phyloP scores from a whole-genome alignment of 2,797 vertebrate species.

The Danio kyathit region DNA sequence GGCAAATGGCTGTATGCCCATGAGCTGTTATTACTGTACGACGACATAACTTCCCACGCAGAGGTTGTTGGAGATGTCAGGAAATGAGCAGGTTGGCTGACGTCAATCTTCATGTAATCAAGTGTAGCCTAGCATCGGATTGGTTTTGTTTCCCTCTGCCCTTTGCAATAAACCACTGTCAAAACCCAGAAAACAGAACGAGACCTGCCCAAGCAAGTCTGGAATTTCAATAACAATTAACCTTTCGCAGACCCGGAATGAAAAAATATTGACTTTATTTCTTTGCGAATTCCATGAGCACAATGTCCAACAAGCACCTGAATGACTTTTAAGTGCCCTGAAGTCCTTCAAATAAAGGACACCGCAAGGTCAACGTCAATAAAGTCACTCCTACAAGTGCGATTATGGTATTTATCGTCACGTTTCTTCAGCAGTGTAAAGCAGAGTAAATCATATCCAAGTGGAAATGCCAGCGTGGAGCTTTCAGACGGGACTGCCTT shows the following conservation, averaged over 20 bases:
- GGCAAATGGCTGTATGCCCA: not conserved
- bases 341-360: not conserved
- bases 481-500: slow-evolving; percentile 41
- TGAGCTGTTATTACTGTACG: slow-evolving; percentile 4
- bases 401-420: not conserved
- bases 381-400: not conserved
- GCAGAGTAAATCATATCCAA: slow-evolving; percentile 45
- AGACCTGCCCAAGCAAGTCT: not conserved
- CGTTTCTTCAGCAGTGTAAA: slow-evolving; percentile 22
- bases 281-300: not conserved
- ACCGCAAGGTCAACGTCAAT: not conserved
- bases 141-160: not conserved
- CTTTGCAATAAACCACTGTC: not conserved
- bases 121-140: slow-evolving; percentile 3
- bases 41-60: not conserved
- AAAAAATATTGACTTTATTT: slow-evolving; percentile 49
- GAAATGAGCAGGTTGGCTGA: slow-evolving; percentile 13
- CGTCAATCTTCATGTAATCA: not conserved
- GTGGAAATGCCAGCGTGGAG: slow-evolving; percentile 53
- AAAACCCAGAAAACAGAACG: not conserved
- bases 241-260: slow-evolving; percentile 17
- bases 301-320: not conserved
- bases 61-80: not conserved
- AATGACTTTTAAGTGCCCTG: not conserved
- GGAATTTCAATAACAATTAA: slow-evolving; percentile 37